phyloP scores from a whole-genome alignment of 1,140 invertebrate genomes.

The Epicauta chinensis region DNA sequence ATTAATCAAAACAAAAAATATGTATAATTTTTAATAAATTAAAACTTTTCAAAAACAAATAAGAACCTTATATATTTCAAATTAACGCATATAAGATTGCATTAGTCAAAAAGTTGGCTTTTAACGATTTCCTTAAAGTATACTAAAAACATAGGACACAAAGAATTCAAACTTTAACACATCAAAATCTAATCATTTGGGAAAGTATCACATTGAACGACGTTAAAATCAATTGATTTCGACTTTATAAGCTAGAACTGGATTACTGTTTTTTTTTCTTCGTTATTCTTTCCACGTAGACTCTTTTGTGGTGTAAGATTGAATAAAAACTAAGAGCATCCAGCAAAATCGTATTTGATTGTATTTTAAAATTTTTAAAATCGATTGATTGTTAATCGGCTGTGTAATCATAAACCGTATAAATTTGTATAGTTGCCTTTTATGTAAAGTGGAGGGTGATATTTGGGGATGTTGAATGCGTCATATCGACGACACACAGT shows the following conservation, averaged over 20 bases:
- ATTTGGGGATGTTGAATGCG: conserved; percentile 4
- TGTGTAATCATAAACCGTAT: conserved; percentile 7
- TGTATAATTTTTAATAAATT: too few relatives aligned
- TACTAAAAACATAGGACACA: conserved; percentile 6
- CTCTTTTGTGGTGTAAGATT: too few relatives aligned
- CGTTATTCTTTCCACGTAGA: too few relatives aligned
- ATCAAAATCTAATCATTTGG: conserved; percentile 16
- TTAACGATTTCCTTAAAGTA: too few relatives aligned
- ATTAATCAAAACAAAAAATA: too few relatives aligned
- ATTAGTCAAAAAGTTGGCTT: too few relatives aligned
- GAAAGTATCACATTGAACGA: conserved; percentile 15
- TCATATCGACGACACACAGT: conserved; percentile 14
- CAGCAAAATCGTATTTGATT: neutral
- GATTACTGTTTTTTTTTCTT: conserved; percentile 8
- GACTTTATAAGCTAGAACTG: conserved; percentile 13
- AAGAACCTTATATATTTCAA: too few relatives aligned
- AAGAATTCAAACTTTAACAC: conserved; percentile 13
- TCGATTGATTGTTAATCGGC: conserved; percentile 10
- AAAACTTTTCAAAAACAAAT: too few relatives aligned
- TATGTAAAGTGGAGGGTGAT: conserved; percentile 7
- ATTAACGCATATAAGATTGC: too few relatives aligned
- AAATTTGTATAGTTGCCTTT: conserved; percentile 14
- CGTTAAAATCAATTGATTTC: conserved; percentile 16
- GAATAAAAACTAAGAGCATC: neutral
- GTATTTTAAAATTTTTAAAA: conserved; percentile 9